phyloP scores from a whole-genome alignment of 2,888 invertebrate species.

The Tipula lateralis region DNA sequence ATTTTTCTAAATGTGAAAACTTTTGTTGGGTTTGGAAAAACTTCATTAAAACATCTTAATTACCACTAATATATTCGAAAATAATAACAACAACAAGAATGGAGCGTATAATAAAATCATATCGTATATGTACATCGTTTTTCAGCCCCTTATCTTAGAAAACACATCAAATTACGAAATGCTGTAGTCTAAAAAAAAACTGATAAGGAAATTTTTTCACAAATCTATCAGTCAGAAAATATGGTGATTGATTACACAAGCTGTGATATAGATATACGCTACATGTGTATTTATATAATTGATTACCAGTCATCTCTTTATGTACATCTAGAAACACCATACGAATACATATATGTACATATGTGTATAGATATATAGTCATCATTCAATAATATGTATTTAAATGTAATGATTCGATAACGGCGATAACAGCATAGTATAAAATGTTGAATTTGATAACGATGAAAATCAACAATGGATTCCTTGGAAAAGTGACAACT shows the following conservation, averaged over 20 bases:
- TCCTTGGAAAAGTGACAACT: too few relatives aligned
- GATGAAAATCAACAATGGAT: too few relatives aligned
- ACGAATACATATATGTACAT: neutral
- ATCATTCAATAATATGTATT: too few relatives aligned
- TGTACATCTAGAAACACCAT: neutral
- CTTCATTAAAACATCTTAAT: slow-evolving; percentile 11
- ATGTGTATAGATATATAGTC: neutral
- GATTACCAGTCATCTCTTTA: neutral
- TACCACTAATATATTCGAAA: neutral
- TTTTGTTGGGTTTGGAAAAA: neutral
- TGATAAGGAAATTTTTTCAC: neutral
- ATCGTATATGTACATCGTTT: neutral
- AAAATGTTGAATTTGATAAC: too few relatives aligned
- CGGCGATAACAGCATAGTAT: too few relatives aligned
- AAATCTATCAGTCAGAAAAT: slow-evolving; percentile 1
- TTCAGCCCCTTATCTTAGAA: neutral
- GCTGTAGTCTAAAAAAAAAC: neutral
- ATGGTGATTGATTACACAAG: neutral
- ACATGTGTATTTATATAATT: neutral
- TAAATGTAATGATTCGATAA: too few relatives aligned
- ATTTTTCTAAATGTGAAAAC: neutral
- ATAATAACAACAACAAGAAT: neutral
- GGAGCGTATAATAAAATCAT: neutral
- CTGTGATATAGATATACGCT: neutral
- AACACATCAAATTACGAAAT: neutral